phyloP scores from a whole-genome alignment of 2,888 invertebrate genomes.

The Pyrrhopygopsis socrates region DNA sequence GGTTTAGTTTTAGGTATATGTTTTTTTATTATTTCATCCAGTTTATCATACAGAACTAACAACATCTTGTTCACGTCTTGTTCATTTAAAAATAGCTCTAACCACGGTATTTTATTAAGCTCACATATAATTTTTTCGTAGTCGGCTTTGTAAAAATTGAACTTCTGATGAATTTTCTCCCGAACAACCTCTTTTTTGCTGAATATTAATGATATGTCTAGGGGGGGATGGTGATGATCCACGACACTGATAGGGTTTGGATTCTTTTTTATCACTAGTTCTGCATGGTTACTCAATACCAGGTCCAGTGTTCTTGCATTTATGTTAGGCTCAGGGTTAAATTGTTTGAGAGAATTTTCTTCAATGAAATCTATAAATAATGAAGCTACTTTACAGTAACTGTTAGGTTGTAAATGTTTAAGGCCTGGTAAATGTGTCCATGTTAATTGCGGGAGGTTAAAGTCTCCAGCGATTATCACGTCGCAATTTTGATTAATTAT shows the following conservation, averaged over 20 bases:
- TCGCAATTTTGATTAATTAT: neutral
- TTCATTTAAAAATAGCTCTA: too few relatives aligned
- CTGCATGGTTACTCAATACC: neutral
- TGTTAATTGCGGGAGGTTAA: slow-evolving; percentile 3
- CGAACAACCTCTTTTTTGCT: too few relatives aligned
- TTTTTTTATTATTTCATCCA: too few relatives aligned
- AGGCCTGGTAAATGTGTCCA: slow-evolving; percentile 4
- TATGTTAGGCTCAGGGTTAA: neutral
- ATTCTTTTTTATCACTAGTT: neutral
- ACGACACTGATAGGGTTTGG: neutral
- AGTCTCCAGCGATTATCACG: slow-evolving; percentile 12
- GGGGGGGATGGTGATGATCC: neutral
- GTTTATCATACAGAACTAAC: too few relatives aligned
- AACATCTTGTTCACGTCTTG: too few relatives aligned
- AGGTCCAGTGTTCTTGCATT: neutral
- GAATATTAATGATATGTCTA: too few relatives aligned
- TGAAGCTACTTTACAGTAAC: neutral
- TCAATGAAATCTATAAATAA: slow-evolving; percentile 17
- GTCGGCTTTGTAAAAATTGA: too few relatives aligned
- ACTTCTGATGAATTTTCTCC: too few relatives aligned
- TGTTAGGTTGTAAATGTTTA: neutral
- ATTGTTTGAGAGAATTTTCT: slow-evolving; percentile 24
- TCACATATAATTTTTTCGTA: too few relatives aligned
- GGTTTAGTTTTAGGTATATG: too few relatives aligned
- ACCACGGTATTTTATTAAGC: too few relatives aligned